Conservation (phyloP, 2,888 invertebrate genomes). For the Dryobotodes eremita region DNA sequence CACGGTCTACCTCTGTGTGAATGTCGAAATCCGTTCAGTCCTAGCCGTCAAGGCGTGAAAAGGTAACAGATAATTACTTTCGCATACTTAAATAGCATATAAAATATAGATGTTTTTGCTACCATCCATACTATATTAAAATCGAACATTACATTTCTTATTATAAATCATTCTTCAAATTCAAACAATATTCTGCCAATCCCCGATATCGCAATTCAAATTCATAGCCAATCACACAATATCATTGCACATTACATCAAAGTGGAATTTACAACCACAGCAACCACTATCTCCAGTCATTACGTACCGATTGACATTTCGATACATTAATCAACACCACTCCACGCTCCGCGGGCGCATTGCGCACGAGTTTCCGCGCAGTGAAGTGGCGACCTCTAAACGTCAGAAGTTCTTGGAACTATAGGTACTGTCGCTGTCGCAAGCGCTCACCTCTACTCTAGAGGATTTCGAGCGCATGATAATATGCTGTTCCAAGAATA, state of each 20-base stretch:
- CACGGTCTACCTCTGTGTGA: background rate
- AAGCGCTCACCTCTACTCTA: slow-evolving; percentile 58
- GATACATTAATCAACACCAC: slow-evolving; percentile 51
- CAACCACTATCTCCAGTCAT: slow-evolving; percentile 34
- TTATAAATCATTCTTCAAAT: background rate
- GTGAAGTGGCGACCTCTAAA: slow-evolving; percentile 64
- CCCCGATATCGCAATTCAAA: background rate
- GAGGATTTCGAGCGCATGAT: slow-evolving; percentile 54
- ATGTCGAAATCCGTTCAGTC: background rate
- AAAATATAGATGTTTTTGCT: background rate
- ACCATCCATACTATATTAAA: background rate
- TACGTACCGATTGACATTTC: slow-evolving; percentile 57
- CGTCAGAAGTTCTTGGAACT: slow-evolving; percentile 65
- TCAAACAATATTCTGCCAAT: background rate
- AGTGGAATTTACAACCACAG: slow-evolving; percentile 1
- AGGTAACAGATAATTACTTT: background rate
- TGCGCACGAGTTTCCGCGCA: slow-evolving; percentile 50
- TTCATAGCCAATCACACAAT: slow-evolving; percentile 9
- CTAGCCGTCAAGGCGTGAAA: background rate
- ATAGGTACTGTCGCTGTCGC: slow-evolving; percentile 63
- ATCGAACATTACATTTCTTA: background rate
- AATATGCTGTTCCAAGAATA: slow-evolving; percentile 63
- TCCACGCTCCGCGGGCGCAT: slow-evolving; percentile 34
- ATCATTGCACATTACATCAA: slow-evolving; percentile 24
- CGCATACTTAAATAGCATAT: background rate